Evolutionary conservation across 2,797 vertebrate genomes (phyloP).

Genomic region (Cossypha caffra): DNA sequence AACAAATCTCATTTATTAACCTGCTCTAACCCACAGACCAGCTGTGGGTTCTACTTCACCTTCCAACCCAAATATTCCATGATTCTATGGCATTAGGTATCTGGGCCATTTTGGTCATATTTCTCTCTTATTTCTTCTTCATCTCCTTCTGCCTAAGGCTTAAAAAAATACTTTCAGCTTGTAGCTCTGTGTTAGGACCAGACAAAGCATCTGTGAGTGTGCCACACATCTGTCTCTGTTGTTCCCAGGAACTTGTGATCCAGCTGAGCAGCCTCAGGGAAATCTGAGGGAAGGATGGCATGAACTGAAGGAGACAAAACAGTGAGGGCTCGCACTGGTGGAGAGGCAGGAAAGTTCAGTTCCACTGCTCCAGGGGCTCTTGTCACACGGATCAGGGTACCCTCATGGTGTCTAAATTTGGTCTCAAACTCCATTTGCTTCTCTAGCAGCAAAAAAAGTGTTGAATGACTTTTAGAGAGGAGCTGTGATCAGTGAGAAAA

Average conservation of each 20-base stretch:
- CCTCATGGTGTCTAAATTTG: background rate
- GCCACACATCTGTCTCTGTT: rapidly evolving
- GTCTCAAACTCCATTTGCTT: background rate
- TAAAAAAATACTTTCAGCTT: background rate
- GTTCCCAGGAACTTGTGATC: background rate
- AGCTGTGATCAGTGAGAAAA: background rate
- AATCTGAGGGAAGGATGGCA: background rate
- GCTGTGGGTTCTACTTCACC: too few species aligned
- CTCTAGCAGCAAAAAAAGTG: background rate
- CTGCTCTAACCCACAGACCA: too few species aligned
- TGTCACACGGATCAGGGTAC: rapidly evolving
- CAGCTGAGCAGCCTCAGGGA: background rate
- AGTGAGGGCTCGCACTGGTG: background rate
- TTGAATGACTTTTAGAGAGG: background rate
- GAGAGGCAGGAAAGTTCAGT: background rate
- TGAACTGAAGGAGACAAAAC: background rate
- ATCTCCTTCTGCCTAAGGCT: background rate
- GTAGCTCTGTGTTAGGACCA: background rate
- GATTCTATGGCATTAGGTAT: background rate
- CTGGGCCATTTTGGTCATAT: rapidly evolving
- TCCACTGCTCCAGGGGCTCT: background rate
- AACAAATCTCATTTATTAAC: too few species aligned
- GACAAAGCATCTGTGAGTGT: background rate
- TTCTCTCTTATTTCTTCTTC: background rate
- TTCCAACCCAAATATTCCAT: background rate